phyloP scores from a whole-genome alignment of 2,113 vertebrate genomes.

The Psephotus haematonotus region DNA sequence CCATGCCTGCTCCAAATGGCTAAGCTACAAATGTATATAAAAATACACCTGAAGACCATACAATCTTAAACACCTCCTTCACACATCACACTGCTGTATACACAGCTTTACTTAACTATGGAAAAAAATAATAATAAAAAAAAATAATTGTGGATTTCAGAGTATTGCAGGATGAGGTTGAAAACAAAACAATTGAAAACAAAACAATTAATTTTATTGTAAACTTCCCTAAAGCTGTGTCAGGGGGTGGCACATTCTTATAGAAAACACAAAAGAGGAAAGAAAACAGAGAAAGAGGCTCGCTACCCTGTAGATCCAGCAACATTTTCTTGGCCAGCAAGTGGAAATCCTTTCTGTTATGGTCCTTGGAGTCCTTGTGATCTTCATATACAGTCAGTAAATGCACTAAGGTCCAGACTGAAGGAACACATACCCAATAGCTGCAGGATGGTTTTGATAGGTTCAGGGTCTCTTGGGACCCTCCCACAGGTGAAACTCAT shows the following conservation, averaged over 20 bases:
- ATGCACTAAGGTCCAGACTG: not conserved
- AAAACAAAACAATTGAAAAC: not conserved
- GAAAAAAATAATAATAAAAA: not conserved
- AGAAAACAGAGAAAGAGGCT: not conserved
- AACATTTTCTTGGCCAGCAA: not conserved
- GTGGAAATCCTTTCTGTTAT: not conserved
- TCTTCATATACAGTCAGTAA: not conserved
- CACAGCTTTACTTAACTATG: not conserved
- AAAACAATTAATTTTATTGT: not conserved
- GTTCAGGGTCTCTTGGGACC: not conserved
- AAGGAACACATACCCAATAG: not conserved
- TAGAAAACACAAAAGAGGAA: not conserved
- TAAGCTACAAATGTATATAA: not conserved
- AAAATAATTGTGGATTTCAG: not conserved
- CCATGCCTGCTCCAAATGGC: not conserved
- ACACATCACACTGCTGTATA: not conserved
- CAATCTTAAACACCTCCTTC: not conserved
- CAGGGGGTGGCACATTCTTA: not conserved
- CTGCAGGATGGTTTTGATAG: not conserved
- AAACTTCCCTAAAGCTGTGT: not conserved
- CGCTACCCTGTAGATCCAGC: not conserved
- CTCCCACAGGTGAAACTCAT: not conserved
- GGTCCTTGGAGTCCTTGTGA: not conserved
- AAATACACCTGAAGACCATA: not conserved
- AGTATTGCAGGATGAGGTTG: not conserved